Conservation (phyloP, 2,113 vertebrate species). For the Nothocercus nigrocapillus region DNA sequence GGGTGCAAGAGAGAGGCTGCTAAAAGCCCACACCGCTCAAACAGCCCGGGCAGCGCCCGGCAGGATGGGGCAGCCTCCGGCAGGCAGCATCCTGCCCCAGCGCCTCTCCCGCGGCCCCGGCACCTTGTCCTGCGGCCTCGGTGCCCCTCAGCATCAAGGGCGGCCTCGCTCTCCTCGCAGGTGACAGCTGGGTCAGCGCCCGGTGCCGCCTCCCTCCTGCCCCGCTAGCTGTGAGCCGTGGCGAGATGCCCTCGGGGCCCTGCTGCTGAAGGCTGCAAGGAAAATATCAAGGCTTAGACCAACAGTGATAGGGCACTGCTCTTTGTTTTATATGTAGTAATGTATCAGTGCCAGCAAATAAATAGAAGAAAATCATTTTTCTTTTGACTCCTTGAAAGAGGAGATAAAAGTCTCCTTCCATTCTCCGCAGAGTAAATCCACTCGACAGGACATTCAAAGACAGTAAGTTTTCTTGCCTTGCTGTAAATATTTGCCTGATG, state of each 20-base stretch:
- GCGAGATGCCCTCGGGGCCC: not conserved
- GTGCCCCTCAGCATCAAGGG: not conserved
- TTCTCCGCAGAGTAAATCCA: not conserved
- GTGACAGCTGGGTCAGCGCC: fast-evolving
- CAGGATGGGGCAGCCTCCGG: not conserved
- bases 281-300: fast-evolving
- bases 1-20: not conserved
- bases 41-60: fast-evolving
- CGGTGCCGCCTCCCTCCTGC: fast-evolving
- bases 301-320: not conserved
- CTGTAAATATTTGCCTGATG: not conserved
- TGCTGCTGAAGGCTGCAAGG: not conserved
- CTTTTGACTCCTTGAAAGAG: not conserved
- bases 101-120: too few species aligned
- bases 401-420: not conserved
- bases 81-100: not conserved
- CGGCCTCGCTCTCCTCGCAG: not conserved
- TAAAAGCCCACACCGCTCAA: fast-evolving
- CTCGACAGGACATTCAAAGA: not conserved
- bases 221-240: not conserved
- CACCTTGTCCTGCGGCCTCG: too few species aligned
- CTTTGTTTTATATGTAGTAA: not conserved
- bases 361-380: not conserved
- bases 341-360: not conserved
- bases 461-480: not conserved